A percentile compares a stretch with the other conserved stretches of the same genome.
phyloP scores from a whole-genome alignment of 2,113 vertebrate species.

The Struthio camelus region DNA sequence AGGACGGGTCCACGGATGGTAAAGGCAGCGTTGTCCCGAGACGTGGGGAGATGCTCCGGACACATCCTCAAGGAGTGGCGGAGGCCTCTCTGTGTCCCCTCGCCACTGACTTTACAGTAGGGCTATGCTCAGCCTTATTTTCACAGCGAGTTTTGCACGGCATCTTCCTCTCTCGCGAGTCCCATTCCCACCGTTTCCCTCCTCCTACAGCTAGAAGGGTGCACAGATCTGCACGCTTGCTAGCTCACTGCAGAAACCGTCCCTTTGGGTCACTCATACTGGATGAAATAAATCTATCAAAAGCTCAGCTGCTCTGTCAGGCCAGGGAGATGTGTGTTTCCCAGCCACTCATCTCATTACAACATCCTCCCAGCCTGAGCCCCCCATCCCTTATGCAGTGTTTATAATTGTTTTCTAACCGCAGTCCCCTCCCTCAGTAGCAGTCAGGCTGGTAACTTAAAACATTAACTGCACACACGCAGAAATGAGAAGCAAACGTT shows the following conservation, averaged over 20 bases:
- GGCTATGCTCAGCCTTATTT: rapidly evolving
- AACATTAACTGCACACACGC: not conserved
- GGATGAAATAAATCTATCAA: not conserved
- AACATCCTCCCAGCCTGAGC: not conserved
- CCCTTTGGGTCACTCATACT: not conserved
- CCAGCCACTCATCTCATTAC: not conserved
- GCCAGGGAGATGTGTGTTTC: not conserved
- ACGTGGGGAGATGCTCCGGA: not conserved
- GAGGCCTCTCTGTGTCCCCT: not conserved
- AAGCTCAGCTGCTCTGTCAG: not conserved
- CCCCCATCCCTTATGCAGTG: not conserved
- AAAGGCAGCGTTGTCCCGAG: not conserved
- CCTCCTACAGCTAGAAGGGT: not conserved
- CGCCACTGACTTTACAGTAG: rapidly evolving
- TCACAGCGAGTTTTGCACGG: not conserved
- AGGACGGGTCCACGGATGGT: not conserved
- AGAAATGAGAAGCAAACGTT: not conserved
- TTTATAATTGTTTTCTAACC: not conserved
- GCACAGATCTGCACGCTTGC: not conserved
- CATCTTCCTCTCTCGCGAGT: not conserved
- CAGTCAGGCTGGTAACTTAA: not conserved
- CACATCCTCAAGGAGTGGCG: not conserved
- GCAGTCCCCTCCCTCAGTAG: not conserved
- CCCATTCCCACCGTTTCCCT: not conserved
- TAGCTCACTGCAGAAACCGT: not conserved